Conservation (phyloP, 2,888 invertebrate genomes). For the Halictus ligatus region DNA sequence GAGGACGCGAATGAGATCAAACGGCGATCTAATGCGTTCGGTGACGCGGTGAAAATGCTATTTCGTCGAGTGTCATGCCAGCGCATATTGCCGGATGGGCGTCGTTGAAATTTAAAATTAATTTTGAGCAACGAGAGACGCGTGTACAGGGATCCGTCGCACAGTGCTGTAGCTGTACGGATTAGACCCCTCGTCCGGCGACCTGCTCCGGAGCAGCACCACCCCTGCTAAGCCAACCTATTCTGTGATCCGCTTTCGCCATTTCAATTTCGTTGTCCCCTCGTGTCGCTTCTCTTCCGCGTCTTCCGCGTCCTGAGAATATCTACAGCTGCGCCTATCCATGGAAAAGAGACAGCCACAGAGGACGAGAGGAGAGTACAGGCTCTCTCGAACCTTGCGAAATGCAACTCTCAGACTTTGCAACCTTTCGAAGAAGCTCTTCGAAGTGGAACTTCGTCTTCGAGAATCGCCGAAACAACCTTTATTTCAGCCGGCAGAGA, state of each 20-base stretch:
- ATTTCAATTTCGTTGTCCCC: slow-evolving; percentile 81
- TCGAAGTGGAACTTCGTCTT: slow-evolving; percentile 14
- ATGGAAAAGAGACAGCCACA: slow-evolving; percentile 1
- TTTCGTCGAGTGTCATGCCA: background rate
- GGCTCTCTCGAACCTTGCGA: slow-evolving; percentile 40
- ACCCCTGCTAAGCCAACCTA: slow-evolving; percentile 77
- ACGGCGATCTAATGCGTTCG: background rate
- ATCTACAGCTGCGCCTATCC: slow-evolving; percentile 74
- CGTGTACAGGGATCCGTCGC: slow-evolving; percentile 55
- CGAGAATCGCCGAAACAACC: background rate
- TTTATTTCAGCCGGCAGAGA: background rate
- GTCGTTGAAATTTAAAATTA: slow-evolving; percentile 67
- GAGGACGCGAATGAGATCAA: background rate
- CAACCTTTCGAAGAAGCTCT: slow-evolving; percentile 54
- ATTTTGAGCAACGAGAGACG: slow-evolving; percentile 52
- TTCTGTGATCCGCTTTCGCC: slow-evolving; percentile 82
- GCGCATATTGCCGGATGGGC: background rate
- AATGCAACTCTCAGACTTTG: slow-evolving; percentile 61
- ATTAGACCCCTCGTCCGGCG: slow-evolving; percentile 70
- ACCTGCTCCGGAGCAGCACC: slow-evolving; percentile 63
- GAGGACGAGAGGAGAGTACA: slow-evolving; percentile 20
- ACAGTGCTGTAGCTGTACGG: slow-evolving; percentile 62
- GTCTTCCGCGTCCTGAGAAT: slow-evolving; percentile 77
- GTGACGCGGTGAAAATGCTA: background rate
- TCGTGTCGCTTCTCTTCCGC: slow-evolving; percentile 69